Evolutionary conservation across 2,888 invertebrate species (phyloP).

Genomic region (Agrilus biguttatus): DNA sequence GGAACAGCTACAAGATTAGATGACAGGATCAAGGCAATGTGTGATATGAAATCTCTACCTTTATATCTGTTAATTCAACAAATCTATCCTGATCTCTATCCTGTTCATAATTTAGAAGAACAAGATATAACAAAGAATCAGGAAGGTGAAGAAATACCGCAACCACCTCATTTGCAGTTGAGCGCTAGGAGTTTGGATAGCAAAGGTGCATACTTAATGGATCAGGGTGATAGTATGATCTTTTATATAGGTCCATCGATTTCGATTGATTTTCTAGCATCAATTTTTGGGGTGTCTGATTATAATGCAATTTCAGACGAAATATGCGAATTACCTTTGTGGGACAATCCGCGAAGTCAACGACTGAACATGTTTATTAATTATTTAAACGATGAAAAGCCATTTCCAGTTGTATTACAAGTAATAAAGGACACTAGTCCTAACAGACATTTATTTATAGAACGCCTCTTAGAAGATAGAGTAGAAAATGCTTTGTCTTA

Average conservation of each 20-base stretch:
- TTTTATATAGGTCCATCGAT: conserved; percentile 74
- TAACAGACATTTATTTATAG: conserved; percentile 64
- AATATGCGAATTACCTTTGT: conserved; percentile 60
- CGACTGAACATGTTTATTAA: conserved; percentile 66
- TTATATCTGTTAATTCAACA: conserved; percentile 63
- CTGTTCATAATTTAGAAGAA: conserved; percentile 55
- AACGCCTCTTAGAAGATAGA: conserved; percentile 86
- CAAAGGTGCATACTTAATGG: conserved; percentile 84
- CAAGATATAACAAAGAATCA: conserved; percentile 22
- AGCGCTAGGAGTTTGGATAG: conserved; percentile 69
- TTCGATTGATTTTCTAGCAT: conserved; percentile 57
- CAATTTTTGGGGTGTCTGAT: conserved; percentile 61
- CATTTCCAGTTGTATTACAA: conserved; percentile 62
- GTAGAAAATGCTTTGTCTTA: conserved; percentile 90
- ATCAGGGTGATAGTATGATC: conserved; percentile 68
- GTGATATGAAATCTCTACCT: conserved; percentile 81
- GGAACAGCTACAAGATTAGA: conserved; percentile 82
- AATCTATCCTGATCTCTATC: conserved; percentile 87
- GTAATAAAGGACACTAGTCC: conserved; percentile 88
- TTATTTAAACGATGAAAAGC: conserved; percentile 72
- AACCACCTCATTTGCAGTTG: conserved; percentile 71
- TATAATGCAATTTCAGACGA: conserved; percentile 65
- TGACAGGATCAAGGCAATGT: conserved; percentile 87
- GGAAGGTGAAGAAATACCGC: conserved; percentile 33
- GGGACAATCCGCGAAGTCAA: conserved; percentile 60